These are phyloP conservation scores for Physella acuta DNA, from an alignment of 1,140 invertebrate genomes.

Conservation along the genomic window DNA sequence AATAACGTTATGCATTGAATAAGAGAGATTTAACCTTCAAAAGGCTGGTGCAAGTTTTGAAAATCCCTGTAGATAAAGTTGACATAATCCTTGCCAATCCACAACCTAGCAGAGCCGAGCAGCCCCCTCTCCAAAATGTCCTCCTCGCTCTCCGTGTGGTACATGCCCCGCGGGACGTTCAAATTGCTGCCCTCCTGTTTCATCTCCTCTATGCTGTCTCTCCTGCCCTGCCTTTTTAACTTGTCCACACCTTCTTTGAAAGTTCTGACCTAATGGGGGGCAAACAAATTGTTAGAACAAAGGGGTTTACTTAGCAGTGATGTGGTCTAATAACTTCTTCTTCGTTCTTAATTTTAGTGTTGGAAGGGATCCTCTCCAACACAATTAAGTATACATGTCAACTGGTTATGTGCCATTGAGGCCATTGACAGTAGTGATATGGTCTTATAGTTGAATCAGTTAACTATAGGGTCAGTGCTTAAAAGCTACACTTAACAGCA, in stretches of 20 bases:
- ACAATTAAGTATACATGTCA: no score
- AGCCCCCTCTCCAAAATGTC: slow-evolving; percentile 42
- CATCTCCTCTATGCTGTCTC: neutral
- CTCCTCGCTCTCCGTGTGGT: slow-evolving; percentile 40
- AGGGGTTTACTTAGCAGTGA: no score
- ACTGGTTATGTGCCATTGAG: no score
- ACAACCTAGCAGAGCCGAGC: slow-evolving; percentile 71
- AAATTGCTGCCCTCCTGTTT: neutral
- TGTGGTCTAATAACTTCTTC: no score
- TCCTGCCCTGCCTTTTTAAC: neutral
- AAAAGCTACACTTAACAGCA: no score
- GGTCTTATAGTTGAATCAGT: no score
- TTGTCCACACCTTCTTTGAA: slow-evolving; percentile 12
- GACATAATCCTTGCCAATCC: slow-evolving; percentile 96
- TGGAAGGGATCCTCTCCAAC: no score
- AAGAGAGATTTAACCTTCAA: slow-evolving; percentile 76
- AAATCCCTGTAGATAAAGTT: slow-evolving; percentile 99
- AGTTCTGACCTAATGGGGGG: neutral
- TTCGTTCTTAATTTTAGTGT: no score
- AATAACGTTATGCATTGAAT: no score
- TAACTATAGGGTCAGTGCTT: no score
- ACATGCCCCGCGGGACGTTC: slow-evolving; percentile 15
- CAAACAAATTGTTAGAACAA: no score
- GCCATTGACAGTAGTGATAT: no score
- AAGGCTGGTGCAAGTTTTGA: slow-evolving; percentile 78